Conservation (phyloP, 2,113 vertebrate genomes). For the Aviceda subcristata region DNA sequence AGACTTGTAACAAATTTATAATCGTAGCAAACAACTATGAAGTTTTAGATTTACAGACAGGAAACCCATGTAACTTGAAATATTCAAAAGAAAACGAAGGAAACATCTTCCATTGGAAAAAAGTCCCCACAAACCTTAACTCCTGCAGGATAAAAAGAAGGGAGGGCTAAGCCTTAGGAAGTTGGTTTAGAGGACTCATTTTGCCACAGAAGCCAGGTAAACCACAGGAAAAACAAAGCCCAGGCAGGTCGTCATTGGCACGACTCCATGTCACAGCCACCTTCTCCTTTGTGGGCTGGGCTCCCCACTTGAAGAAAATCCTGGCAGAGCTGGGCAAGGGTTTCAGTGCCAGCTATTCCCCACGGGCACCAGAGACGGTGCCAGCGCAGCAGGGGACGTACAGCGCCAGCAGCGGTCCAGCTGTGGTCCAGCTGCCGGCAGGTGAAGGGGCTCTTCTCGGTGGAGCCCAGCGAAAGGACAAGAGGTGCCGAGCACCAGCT, state of each 20-base stretch:
- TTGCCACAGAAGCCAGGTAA: not conserved
- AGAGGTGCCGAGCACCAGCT: not conserved
- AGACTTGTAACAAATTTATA: not conserved
- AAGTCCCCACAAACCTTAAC: not conserved
- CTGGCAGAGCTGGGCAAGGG: not conserved
- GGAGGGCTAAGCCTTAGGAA: not conserved
- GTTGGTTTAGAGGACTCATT: not conserved
- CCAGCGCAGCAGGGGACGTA: not conserved
- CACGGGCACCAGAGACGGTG: not conserved
- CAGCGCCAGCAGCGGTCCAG: not conserved
- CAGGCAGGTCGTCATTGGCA: accelerated
- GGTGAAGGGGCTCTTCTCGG: not conserved
- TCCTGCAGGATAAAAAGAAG: not conserved
- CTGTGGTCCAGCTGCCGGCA: not conserved
- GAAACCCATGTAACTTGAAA: not conserved
- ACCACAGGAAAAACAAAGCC: not conserved
- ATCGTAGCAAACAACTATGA: not conserved
- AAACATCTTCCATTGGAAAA: not conserved
- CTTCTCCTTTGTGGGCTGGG: not conserved
- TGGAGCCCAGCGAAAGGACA: not conserved
- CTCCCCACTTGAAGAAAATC: not conserved
- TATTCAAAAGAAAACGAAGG: not conserved
- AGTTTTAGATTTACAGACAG: not conserved
- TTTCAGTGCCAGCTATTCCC: not conserved
- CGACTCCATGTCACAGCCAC: not conserved